A percentile compares a stretch with the other conserved stretches of the same genome.
Evolutionary conservation across 1,140 invertebrate genomes (phyloP).

Genomic region (Polypedilum pembai): DNA sequence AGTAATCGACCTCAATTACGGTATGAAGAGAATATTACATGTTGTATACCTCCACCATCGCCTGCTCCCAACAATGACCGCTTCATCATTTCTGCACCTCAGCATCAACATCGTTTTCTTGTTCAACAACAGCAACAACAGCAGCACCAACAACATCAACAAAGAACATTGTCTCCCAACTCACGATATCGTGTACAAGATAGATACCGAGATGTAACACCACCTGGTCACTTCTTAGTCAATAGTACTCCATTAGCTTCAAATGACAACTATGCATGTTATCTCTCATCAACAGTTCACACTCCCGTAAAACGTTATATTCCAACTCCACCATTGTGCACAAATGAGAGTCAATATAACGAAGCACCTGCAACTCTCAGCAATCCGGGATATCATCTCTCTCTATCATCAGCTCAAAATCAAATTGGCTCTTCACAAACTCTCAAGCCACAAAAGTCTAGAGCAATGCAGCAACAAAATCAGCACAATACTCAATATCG

Average conservation of each 20-base stretch:
- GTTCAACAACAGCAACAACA: slow-evolving; percentile 31
- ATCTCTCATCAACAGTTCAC: slow-evolving; percentile 40
- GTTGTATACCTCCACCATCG: slow-evolving; percentile 38
- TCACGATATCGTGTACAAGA: slow-evolving; percentile 34
- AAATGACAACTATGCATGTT: slow-evolving; percentile 33
- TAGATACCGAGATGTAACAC: slow-evolving; percentile 35
- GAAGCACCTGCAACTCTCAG: background rate
- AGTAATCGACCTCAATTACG: background rate
- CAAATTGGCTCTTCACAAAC: background rate
- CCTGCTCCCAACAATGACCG: slow-evolving; percentile 41
- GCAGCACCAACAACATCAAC: slow-evolving; percentile 32
- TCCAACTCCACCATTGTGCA: slow-evolving; percentile 39
- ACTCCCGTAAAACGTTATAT: slow-evolving; percentile 43
- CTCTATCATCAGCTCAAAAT: background rate
- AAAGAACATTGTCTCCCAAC: slow-evolving; percentile 37
- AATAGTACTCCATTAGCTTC: slow-evolving; percentile 32
- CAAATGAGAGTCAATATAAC: slow-evolving; percentile 1
- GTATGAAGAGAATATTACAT: slow-evolving; percentile 35
- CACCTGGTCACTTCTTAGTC: slow-evolving; percentile 31
- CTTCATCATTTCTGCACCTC: slow-evolving; percentile 30
- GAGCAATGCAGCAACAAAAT: background rate
- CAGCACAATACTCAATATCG: background rate
- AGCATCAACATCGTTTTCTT: slow-evolving; percentile 20
- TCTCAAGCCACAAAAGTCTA: slow-evolving; percentile 21
- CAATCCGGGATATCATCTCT: slow-evolving; percentile 5